Base-by-base conservation (phyloP, 2,113 vertebrate genomes). In the Hemibagrus wyckioides region DNA sequence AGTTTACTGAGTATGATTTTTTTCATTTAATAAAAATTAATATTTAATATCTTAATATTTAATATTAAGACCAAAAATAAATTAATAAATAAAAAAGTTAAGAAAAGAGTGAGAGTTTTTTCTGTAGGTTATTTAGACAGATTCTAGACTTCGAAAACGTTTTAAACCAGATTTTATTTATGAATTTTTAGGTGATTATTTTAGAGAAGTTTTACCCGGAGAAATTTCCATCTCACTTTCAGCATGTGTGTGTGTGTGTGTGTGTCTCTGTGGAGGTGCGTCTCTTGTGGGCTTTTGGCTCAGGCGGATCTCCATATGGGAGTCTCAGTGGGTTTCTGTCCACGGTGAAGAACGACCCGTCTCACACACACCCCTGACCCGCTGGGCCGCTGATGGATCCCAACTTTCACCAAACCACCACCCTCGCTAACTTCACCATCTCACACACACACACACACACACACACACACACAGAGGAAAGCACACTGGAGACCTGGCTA, bases 371-470 rank as follows among this genome's bases (percentile, higher is more conserved):
- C 90, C 89, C 56, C 36, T 54, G 91, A 91, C 94, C 93, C 14
- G 92, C 95, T 94, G 95, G 73, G 93, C 25, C 14, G 52, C 91
- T 94, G 94, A 95, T 94, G 89, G 93, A 95, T 95, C 87, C 11
- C 44, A 83, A 83, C 61, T 67, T 48, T 33, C 23, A 28, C 80
- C 30, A n/a, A n/a, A 80, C 25, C 33, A 67, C 81, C 9, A 48
- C n/a, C 41, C 36, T 33, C 19, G 6, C 10, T 36, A 57, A 23
- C 54, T 81, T 61, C 23, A 3, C 21, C 13, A 21, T 7, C 65
- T 4, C 69, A 10, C 67, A 39, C 36, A 9, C 36, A 39, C 67
- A 39, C 65, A 69, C 65, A 36, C 65, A 69, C 65, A 36, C 36
- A 73, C 69, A 39, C 67, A 39, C 67, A 71, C 30, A 33, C 30